phyloP scores from a whole-genome alignment of 2,888 invertebrate species.

The Oxycera nigricornis region DNA sequence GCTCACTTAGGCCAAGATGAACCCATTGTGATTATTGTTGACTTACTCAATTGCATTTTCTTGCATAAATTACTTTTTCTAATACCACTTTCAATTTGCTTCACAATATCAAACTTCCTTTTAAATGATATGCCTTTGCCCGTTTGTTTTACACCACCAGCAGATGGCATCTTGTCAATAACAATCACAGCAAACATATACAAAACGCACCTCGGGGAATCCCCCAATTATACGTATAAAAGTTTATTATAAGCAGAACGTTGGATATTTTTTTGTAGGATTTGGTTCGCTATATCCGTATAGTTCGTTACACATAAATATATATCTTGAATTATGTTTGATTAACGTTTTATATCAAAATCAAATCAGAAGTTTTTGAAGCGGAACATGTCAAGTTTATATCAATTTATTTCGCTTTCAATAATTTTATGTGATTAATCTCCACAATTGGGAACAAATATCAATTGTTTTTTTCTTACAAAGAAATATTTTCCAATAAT shows the following conservation, averaged over 20 bases:
- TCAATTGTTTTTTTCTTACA: too few relatives aligned
- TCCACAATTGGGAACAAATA: not conserved
- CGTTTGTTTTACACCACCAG: not conserved
- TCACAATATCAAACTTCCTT: too few relatives aligned
- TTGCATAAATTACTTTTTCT: not conserved
- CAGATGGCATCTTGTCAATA: not conserved
- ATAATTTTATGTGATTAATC: not conserved
- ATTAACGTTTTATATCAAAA: too few relatives aligned
- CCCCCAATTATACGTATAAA: not conserved
- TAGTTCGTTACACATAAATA: not conserved
- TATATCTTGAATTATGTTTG: too few relatives aligned
- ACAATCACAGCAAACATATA: not conserved
- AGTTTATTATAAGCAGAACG: not conserved
- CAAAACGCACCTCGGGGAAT: not conserved
- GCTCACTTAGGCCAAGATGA: too few relatives aligned
- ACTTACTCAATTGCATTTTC: not conserved
- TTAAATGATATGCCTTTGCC: not conserved
- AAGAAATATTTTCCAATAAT: too few relatives aligned
- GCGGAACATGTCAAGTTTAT: too few relatives aligned
- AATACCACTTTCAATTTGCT: not conserved
- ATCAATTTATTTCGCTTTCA: too few relatives aligned
- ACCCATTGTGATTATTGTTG: too few relatives aligned
- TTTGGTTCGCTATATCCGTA: not conserved
- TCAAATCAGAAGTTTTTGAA: too few relatives aligned
- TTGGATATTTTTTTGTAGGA: not conserved